Evolutionary conservation across 2,888 invertebrate species (phyloP).

Genomic region (Rhingia campestris): DNA sequence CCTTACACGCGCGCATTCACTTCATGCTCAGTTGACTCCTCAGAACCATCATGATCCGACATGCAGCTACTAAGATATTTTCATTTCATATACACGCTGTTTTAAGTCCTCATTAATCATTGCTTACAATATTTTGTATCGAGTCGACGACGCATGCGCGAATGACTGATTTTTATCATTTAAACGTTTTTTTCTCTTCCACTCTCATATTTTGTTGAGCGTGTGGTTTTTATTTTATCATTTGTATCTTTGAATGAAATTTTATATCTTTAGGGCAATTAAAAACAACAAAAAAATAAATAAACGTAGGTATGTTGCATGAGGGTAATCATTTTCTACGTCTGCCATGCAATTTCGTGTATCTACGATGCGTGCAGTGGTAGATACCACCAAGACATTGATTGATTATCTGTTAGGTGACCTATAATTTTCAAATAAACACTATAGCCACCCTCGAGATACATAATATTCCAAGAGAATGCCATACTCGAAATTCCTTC

Average conservation of each 20-base stretch:
- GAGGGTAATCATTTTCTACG: conserved; percentile 54
- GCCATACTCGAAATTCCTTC: conserved; percentile 13
- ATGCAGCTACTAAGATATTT: conserved; percentile 26
- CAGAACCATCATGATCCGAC: conserved; percentile 14
- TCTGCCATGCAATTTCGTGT: conserved; percentile 38
- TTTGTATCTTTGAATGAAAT: conserved; percentile 54
- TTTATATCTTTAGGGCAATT: conserved; percentile 52
- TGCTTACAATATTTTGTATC: conserved; percentile 45
- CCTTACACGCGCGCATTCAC: conserved; percentile 2
- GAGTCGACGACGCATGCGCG: conserved; percentile 68
- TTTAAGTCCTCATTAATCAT: conserved; percentile 66
- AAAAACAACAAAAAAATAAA: conserved; percentile 24
- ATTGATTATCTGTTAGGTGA: conserved; percentile 61
- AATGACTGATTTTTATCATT: conserved; percentile 72
- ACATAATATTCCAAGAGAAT: conserved; percentile 18
- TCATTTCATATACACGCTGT: conserved; percentile 42
- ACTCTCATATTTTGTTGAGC: conserved; percentile 4
- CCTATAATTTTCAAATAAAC: conserved; percentile 62
- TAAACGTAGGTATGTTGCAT: conserved; percentile 12
- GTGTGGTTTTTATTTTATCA: conserved; percentile 24
- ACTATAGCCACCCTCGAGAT: conserved; percentile 58
- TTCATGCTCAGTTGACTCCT: conserved; percentile 38
- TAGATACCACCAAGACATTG: conserved; percentile 47
- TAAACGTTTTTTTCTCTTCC: conserved; percentile 35
- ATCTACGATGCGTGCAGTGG: conserved; percentile 12